Base-by-base conservation (phyloP, 2,797 vertebrate species). In the Taenioides sp. region DNA sequence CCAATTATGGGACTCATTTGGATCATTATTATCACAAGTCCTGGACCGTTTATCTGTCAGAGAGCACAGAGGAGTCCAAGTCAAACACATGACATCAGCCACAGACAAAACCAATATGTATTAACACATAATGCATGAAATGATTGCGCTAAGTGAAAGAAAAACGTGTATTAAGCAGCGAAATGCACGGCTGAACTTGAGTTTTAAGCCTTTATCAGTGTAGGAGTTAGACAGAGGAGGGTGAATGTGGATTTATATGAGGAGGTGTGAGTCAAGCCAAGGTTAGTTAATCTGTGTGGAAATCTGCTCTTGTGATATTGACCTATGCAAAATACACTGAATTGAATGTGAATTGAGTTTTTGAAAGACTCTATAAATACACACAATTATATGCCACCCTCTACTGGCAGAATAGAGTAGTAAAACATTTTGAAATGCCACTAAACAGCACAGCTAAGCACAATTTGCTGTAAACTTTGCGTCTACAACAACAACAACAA, bases 71-170 rank as follows among this genome's bases (percentile, higher is more conserved):
- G 70, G 69, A 63, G 78, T 74, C 85, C 83, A 89, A 90, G 64
- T 72, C 68, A 89, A 91, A 92, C 81, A 91, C 79, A 90, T 91
- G 80, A 91, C 84, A 84, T 88, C 88, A 89, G 75, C 72, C 77
- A 18, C 47, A 69, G 20, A 67, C 37, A 74, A 22, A 49, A 31
- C 40, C 73, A 40, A 14, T 50, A 59, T n/a, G 54, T 20, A 65
- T 47, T 25, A 43, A 22, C 37, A 23, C n/a, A 67, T 52, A 59
- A 82, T 17, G 66, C 28, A 72, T 25, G 72, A 71, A 77, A 60
- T 62, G 73, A 14, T 16, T 0, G 62, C 20, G 70, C 54, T 71
- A 80, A 84, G 63, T 79, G 84, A 88, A 73, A 73, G 58, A 74
- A 66, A 87, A 71, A 80, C 76, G 84, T 80, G 75, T 82, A 75